phyloP scores from a whole-genome alignment of 2,113 vertebrate genomes.

The Grammomys surdaster region DNA sequence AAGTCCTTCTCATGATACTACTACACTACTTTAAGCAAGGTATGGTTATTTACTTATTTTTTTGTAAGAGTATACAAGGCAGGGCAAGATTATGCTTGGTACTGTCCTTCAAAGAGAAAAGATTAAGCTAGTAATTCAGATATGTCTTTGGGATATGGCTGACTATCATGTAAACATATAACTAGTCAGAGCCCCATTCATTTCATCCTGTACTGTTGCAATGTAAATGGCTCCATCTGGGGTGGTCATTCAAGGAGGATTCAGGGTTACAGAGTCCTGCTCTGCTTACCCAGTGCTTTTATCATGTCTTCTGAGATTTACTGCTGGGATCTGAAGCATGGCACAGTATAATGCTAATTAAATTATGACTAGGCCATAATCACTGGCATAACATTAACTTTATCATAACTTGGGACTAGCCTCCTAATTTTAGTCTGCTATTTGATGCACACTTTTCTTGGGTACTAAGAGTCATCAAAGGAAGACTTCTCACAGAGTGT shows the following conservation, averaged over 20 bases:
- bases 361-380: background rate
- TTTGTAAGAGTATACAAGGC: constrained; percentile 75
- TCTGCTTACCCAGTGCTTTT: background rate
- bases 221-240: background rate
- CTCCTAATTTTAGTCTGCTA: background rate
- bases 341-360: background rate
- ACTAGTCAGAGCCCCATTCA: background rate
- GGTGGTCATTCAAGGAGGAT: background rate
- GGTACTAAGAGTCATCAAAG: background rate
- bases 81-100: background rate
- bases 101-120: constrained; percentile 40
- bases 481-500: background rate
- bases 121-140: constrained; percentile 44
- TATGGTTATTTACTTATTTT: constrained; percentile 13
- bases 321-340: background rate
- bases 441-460: background rate
- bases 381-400: background rate
- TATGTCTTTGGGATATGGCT: constrained; percentile 37
- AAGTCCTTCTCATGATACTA: constrained; percentile 2
- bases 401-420: background rate
- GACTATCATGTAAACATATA: constrained; percentile 40
- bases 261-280: background rate
- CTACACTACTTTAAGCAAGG: constrained; percentile 39
- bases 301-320: background rate
- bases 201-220: background rate